phyloP scores from a whole-genome alignment of 2,113 vertebrate species.

The Felis chaus region DNA sequence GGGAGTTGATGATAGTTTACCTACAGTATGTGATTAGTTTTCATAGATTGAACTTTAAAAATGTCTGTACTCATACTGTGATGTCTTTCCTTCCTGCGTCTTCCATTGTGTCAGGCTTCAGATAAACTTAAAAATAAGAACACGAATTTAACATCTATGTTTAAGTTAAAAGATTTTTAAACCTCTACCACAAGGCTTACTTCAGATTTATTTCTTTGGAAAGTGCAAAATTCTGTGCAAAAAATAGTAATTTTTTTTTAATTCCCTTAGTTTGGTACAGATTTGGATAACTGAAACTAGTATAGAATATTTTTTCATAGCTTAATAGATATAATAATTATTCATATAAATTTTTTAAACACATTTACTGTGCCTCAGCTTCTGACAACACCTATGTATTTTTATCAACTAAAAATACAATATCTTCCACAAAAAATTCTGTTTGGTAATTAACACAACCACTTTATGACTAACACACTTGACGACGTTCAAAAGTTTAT shows the following conservation, averaged over 20 bases:
- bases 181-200: not conserved
- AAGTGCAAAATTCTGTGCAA: not conserved
- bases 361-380: not conserved
- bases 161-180: slow-evolving; percentile 28
- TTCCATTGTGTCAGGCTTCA: not conserved
- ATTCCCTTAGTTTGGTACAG: not conserved
- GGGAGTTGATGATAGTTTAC: not conserved
- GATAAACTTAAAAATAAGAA: slow-evolving; percentile 35
- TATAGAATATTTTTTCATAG: not conserved
- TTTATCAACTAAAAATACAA: not conserved
- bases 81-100: not conserved
- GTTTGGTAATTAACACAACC: not conserved
- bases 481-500: not conserved
- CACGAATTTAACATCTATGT: not conserved
- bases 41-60: not conserved
- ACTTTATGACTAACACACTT: not conserved
- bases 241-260: not conserved
- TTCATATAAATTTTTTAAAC: not conserved
- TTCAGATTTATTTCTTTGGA: slow-evolving; percentile 16
- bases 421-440: not conserved
- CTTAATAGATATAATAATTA: not conserved
- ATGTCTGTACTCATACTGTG: not conserved
- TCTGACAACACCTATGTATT: not conserved
- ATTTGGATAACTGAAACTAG: slow-evolving; percentile 13
- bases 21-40: not conserved